phyloP scores from a whole-genome alignment of 2,797 vertebrate genomes.

The Tragopan temminckii region DNA sequence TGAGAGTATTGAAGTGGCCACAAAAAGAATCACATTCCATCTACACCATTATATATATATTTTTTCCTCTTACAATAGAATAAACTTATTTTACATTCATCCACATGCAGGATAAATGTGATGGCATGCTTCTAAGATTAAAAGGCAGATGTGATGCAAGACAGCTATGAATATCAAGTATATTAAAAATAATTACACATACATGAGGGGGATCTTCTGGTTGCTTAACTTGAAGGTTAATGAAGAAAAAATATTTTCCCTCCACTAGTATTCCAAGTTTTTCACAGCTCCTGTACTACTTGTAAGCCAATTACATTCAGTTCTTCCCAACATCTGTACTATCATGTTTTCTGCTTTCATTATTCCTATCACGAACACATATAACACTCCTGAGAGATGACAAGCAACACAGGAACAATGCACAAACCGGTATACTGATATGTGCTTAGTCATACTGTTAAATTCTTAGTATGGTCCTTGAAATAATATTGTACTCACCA shows the following conservation, averaged over 20 bases:
- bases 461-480: background rate
- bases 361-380: background rate
- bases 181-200: background rate
- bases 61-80: background rate
- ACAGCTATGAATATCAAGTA: background rate
- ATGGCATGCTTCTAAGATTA: background rate
- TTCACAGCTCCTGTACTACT: background rate
- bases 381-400: background rate
- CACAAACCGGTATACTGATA: background rate
- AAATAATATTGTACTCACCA: background rate
- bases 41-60: background rate
- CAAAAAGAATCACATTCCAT: conserved; percentile 23
- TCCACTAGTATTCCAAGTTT: background rate
- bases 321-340: background rate
- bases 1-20: background rate
- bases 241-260: background rate
- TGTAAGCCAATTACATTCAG: background rate
- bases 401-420: background rate
- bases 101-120: background rate
- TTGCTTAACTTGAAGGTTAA: background rate
- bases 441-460: background rate
- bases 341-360: conserved; percentile 25
- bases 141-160: background rate
- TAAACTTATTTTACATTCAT: background rate
- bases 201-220: background rate